Evolutionary conservation across 2,113 vertebrate genomes (phyloP).

Genomic region (Psettodes erumei): DNA sequence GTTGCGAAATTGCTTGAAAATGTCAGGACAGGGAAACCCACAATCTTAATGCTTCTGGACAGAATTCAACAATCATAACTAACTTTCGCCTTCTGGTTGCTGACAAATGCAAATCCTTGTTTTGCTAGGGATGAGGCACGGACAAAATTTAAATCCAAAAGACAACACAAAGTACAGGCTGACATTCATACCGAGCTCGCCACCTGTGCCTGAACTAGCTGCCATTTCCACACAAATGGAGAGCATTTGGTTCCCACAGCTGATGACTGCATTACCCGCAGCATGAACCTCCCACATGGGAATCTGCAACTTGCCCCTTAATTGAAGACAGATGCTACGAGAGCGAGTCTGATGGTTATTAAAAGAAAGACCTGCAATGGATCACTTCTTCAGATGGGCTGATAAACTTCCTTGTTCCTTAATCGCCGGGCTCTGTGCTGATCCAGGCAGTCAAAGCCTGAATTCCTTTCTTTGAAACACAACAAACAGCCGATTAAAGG

Average conservation of each 20-base stretch:
- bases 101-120: constrained; percentile 55
- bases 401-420: constrained; percentile 67
- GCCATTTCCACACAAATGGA: constrained; percentile 71
- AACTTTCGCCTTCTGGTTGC: constrained; percentile 38
- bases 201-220: constrained; percentile 74
- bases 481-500: constrained; percentile 52
- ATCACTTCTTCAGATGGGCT: constrained; percentile 60
- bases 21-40: constrained; percentile 1
- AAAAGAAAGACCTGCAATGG: constrained; percentile 64
- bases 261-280: constrained; percentile 77
- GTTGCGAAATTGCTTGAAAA: constrained; percentile 15
- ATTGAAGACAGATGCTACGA: constrained; percentile 78
- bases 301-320: constrained; percentile 67
- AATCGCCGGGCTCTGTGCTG: constrained; percentile 47
- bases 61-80: constrained; percentile 36
- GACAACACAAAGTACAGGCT: constrained; percentile 63
- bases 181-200: constrained; percentile 62
- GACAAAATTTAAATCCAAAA: constrained; percentile 50
- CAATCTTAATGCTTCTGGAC: constrained; percentile 38
- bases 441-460: constrained; percentile 26
- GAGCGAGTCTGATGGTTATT: constrained; percentile 60
- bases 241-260: constrained; percentile 82
- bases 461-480: constrained; percentile 58
- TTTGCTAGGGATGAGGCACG: constrained; percentile 47
- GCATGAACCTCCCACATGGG: constrained; percentile 73